These are phyloP conservation scores for Pararge aegeria DNA, from an alignment of 1,140 invertebrate genomes.

Conservation along the genomic window DNA sequence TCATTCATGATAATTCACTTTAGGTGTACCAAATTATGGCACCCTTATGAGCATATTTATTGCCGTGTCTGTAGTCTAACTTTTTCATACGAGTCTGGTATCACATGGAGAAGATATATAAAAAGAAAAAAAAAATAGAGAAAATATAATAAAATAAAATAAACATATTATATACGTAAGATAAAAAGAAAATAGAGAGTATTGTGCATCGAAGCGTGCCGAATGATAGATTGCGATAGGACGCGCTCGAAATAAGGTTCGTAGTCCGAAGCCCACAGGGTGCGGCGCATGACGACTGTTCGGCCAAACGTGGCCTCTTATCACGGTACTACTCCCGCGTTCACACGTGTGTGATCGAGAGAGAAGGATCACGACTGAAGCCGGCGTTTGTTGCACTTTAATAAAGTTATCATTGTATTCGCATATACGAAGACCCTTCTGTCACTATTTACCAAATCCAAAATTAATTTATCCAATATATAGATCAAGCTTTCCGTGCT, in stretches of 20 bases:
- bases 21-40: too few relatives aligned
- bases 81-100: constrained; percentile 40
- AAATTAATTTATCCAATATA: too few relatives aligned
- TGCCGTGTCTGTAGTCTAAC: background rate
- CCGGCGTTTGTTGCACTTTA: constrained; percentile 12
- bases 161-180: constrained; percentile 30
- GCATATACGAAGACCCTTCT: background rate
- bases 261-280: constrained; percentile 31
- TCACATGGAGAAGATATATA: constrained; percentile 18
- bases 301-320: constrained; percentile 30
- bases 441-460: too few relatives aligned
- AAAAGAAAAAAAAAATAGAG: background rate
- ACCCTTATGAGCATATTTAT: background rate
- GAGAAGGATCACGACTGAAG: constrained; percentile 35
- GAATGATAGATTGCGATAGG: constrained; percentile 31
- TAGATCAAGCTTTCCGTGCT: too few relatives aligned
- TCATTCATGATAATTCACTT: too few relatives aligned
- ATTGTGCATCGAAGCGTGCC: constrained; percentile 52
- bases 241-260: constrained; percentile 31
- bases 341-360: constrained; percentile 43
- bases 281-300: constrained; percentile 48
- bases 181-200: constrained; percentile 24
- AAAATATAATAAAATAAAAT: constrained; percentile 35
- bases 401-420: background rate
- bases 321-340: constrained; percentile 34